Percentiles rank a stretch among this genome's conserved stretches.
Evolutionary conservation across 2,888 invertebrate genomes (phyloP).

Genomic region (Sinelater perroti): DNA sequence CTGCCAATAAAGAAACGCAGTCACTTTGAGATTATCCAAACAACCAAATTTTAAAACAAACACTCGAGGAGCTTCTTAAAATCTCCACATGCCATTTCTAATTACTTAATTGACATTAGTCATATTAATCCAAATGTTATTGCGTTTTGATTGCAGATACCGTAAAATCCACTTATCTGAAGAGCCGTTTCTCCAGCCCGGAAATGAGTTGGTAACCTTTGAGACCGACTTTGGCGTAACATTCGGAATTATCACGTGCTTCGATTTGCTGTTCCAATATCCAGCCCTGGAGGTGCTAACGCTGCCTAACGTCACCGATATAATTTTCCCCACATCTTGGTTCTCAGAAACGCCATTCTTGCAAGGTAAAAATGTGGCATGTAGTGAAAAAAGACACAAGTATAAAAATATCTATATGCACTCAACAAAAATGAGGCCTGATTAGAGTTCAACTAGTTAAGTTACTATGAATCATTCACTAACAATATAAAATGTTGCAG

Average conservation of each 20-base stretch:
- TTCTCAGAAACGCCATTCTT: conserved; percentile 82
- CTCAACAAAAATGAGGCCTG: too few relatives aligned
- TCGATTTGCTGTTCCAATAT: conserved; percentile 80
- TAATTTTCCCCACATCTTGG: conserved; percentile 81
- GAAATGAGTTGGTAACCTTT: conserved; percentile 68
- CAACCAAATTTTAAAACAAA: too few relatives aligned
- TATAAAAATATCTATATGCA: too few relatives aligned
- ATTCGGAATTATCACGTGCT: conserved; percentile 84
- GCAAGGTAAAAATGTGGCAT: too few relatives aligned
- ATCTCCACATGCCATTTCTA: too few relatives aligned
- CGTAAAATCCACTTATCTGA: conserved; percentile 59
- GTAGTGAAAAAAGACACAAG: too few relatives aligned
- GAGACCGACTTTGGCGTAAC: conserved; percentile 80
- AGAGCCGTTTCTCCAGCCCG: conserved; percentile 60
- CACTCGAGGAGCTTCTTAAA: too few relatives aligned
- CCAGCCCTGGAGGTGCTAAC: conserved; percentile 66
- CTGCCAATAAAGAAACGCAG: too few relatives aligned
- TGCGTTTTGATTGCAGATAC: conserved; percentile 47
- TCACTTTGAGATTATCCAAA: too few relatives aligned
- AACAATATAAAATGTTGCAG: conserved; percentile 32
- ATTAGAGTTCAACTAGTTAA: too few relatives aligned
- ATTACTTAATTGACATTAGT: too few relatives aligned
- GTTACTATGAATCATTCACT: not conserved
- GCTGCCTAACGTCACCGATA: conserved; percentile 55
- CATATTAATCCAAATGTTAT: not conserved